Base-by-base conservation (phyloP, 2,113 vertebrate species). In the Mustela nigripes region DNA sequence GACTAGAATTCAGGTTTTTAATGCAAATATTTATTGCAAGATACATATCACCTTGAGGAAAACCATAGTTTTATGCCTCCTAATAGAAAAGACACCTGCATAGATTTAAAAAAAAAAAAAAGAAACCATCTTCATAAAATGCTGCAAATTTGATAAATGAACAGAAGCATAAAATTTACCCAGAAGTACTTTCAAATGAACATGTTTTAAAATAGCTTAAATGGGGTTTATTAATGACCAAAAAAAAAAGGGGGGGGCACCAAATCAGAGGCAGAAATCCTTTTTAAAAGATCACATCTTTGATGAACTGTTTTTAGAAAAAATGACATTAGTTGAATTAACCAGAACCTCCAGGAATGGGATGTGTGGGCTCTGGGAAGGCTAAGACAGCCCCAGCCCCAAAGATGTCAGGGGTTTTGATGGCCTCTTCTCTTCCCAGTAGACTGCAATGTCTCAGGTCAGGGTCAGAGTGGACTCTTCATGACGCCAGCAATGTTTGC, bases 111-210 rank as follows among this genome's bases (percentile, higher is more conserved):
- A 53, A 24, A 60, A 62, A 63, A 62, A 31, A 53, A 88, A 79
- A 92, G 95, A 91, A 26, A 21, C n/a, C 39, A 39, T 58, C 82
- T 86, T 89, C 79, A 93, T 85, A 92, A 95, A 94, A 94, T 89
- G 67, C 78, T 86, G 3, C 85, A 89, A 93, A 95, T 94, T 82
- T 86, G 86, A 74, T 79, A 62, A 97, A 95, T 73, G 74, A 95
- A 83, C 56, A 67, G 60, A 96, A 95, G 31, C 50, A 79, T 89
- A 85, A 94, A 89, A 89, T 95, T 96, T 89, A 96, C 31, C 88
- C 65, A n/a, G 24, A 93, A 95, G 78, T 86, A 7, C 69, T 86
- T 24, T 96, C 26, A 19, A 53, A 85, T 91, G 50, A 93, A 93
- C 58, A 94, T 62, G 31, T 89, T 94, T 97, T 83, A 39, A 92